phyloP scores from a whole-genome alignment of 2,888 invertebrate genomes.

The Stenurella melanura region DNA sequence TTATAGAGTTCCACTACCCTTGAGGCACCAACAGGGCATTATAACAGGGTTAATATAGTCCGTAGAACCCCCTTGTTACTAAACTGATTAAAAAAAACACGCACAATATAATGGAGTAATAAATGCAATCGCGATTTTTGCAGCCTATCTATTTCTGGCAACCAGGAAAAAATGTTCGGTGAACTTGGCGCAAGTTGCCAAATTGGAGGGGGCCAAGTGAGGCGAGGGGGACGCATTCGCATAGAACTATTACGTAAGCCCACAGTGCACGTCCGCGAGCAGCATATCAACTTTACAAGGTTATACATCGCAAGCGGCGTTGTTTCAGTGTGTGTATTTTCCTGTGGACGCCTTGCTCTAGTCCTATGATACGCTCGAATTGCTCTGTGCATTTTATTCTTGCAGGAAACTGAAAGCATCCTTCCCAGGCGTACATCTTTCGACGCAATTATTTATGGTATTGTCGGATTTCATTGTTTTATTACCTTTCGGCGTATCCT shows the following conservation, averaged over 20 bases:
- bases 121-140: slow-evolving; percentile 62
- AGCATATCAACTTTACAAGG: slow-evolving; percentile 65
- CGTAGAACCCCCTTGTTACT: neutral
- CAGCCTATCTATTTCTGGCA: slow-evolving; percentile 72
- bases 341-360: slow-evolving; percentile 1
- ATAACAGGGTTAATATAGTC: slow-evolving; percentile 36
- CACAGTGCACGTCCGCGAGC: slow-evolving; percentile 67
- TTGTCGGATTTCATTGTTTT: slow-evolving; percentile 10
- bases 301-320: slow-evolving; percentile 50
- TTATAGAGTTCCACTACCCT: slow-evolving; percentile 37
- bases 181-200: slow-evolving; percentile 70
- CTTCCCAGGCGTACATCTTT: neutral
- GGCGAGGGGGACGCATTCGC: slow-evolving; percentile 65
- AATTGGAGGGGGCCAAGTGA: slow-evolving; percentile 66
- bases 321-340: slow-evolving; percentile 3
- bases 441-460: slow-evolving; percentile 1
- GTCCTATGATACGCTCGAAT: slow-evolving; percentile 18
- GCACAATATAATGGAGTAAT: slow-evolving; percentile 60
- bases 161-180: slow-evolving; percentile 72
- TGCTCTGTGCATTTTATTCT: slow-evolving; percentile 14
- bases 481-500: neutral
- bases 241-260: slow-evolving; percentile 71
- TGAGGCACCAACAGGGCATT: slow-evolving; percentile 35
- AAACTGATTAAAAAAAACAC: slow-evolving; percentile 43
- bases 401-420: slow-evolving; percentile 8